Base-by-base conservation (phyloP, 2,113 vertebrate genomes). In the Hemichromis elongatus region DNA sequence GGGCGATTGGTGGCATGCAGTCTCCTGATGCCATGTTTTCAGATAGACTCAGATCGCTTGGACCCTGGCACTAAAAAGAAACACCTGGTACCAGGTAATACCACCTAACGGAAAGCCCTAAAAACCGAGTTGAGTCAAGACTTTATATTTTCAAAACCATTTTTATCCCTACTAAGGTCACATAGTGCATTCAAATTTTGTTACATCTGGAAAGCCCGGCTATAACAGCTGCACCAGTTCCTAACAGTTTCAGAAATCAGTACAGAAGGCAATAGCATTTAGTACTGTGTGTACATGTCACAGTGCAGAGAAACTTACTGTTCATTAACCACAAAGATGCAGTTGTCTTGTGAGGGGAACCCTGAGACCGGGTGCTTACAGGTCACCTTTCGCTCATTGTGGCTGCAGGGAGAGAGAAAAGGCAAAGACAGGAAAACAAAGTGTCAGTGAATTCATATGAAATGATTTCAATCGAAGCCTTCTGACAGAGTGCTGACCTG, bases 251-350 rank as follows among this genome's bases (percentile, higher is more conserved):
- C 24, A 16, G 24, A 0, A 30, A 50, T 75, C 26, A 52, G 45
- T 18, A 50, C 70, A 75, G 26, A 52, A 75, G 13, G 8, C 26
- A 5, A 10, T 42, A 1, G 7, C 12, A 24, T 75, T 13, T 19
- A 75, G 10, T 5, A 18, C 18, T 16, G 80, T 12, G 19, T 40
- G 85, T 11, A 52, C 28, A 12, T 77, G 57, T 77, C n/a, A 18
- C 55, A 10, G 73, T 77, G 55, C 75, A 86, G 42, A 73, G 86
- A 86, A 14, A 98, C 98, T 98, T 97, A 99, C 99, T 99, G 98
- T 94, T 99, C 99, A 89, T 97, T 99, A 82, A 99, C 97, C 5
- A 99, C 98, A 93, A 99, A 99, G 96, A 99, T 99, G 90, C 99
- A 99, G 90, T 99, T 99, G 95, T 99, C 99, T 83, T 99, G 98